Evolutionary conservation across 2,888 invertebrate genomes (phyloP).

Genomic region (Caenorhabditis plicata): DNA sequence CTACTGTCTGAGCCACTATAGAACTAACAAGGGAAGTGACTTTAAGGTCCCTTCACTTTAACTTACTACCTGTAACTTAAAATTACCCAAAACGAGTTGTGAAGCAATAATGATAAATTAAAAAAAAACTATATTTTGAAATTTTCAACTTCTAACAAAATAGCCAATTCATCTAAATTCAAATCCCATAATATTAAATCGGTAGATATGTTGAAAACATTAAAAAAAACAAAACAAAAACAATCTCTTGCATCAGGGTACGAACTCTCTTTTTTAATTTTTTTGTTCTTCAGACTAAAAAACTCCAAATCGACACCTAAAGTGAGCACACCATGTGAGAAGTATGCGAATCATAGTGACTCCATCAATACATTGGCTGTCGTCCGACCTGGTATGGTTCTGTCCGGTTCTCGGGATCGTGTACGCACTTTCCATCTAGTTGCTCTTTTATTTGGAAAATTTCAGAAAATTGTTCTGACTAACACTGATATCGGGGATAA

Average conservation of each 20-base stretch:
- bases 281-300: slow-evolving; percentile 8
- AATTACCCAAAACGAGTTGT: too few relatives aligned
- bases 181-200: too few relatives aligned
- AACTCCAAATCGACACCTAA: slow-evolving; percentile 4
- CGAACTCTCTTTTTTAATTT: not conserved
- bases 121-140: not conserved
- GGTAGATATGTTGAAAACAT: too few relatives aligned
- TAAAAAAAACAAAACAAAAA: too few relatives aligned
- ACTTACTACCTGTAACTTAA: too few relatives aligned
- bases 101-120: too few relatives aligned
- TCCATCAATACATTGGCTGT: slow-evolving; percentile 52
- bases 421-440: too few relatives aligned
- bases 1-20: too few relatives aligned
- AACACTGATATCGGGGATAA: slow-evolving; percentile 61
- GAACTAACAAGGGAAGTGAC: too few relatives aligned
- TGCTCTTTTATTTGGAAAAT: too few relatives aligned
- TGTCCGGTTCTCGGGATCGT: slow-evolving; percentile 58
- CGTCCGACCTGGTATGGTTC: slow-evolving; percentile 57
- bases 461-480: slow-evolving; percentile 51
- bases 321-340: slow-evolving; percentile 3
- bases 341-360: slow-evolving; percentile 45
- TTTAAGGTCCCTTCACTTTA: too few relatives aligned
- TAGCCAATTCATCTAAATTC: not conserved
- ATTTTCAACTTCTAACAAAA: not conserved
- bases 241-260: too few relatives aligned